Evolutionary conservation across 2,113 vertebrate genomes (phyloP).

Genomic region (Microcebus murinus): DNA sequence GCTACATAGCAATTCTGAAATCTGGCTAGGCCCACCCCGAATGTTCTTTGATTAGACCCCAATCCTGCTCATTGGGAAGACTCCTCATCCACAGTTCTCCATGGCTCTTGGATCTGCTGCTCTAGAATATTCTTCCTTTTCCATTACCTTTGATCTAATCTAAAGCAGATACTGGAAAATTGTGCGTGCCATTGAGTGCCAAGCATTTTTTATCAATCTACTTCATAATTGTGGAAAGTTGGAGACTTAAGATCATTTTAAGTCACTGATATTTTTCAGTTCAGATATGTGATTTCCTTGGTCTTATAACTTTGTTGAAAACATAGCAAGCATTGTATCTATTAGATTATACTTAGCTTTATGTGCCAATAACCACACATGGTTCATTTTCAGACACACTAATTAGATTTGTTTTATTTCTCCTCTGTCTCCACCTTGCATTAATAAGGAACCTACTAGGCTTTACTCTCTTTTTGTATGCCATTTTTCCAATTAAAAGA

Average conservation of each 20-base stretch:
- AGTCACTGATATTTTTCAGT: neutral
- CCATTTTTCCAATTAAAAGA: neutral
- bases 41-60: neutral
- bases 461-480: neutral
- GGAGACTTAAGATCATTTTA: neutral
- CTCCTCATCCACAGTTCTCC: neutral
- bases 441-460: neutral
- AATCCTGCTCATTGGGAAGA: neutral
- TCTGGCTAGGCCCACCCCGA: neutral
- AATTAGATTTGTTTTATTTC: neutral
- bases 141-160: neutral
- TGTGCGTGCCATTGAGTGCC: neutral
- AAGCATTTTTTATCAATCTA: neutral
- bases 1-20: neutral
- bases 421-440: neutral
- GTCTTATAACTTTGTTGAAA: neutral
- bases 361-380: neutral
- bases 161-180: neutral
- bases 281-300: neutral
- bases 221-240: neutral
- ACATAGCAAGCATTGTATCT: neutral
- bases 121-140: conserved; percentile 33
- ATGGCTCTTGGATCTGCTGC: neutral
- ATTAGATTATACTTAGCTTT: neutral
- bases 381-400: neutral